Evolutionary conservation across 2,888 invertebrate genomes (phyloP), one percentile per base, ranked within the genome.

Genomic region (Leptinotarsa tumamoca): DNA sequence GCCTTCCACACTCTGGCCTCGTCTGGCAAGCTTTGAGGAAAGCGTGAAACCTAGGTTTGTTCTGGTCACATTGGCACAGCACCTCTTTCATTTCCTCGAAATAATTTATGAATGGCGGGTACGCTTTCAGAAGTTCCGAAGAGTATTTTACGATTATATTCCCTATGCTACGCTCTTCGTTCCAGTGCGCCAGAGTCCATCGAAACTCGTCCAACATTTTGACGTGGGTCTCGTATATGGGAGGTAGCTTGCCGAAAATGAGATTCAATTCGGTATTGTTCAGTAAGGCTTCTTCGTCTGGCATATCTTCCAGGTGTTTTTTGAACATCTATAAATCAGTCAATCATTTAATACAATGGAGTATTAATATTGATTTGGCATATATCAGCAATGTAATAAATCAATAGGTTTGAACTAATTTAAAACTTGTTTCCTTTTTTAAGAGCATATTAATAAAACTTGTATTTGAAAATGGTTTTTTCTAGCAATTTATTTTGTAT

Each of bases 61-160:
- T 94, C 87, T 93, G 93, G 90, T 98, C 98, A 90, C 98, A 98
- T 86, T 94, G 93, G 84, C 93, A 91, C 86, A 99, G 92, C 90
- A 96, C 95, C 86, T 97, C 96, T 89, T 98, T 98, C 89, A 97
- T 97, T 88, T 96, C 96, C 89, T 99, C 98, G 89, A 98, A 98
- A 90, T 96, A 98, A 90, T 99, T 99, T 73, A 99, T 95, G 90
- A 98, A 99, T 23, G 98, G 97, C 78, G 98, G 98, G 90, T 99
- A 99, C 1, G 97, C 96, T 89, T 96, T 97, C 82, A 95, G 92
- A 87, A 99, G 91, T 85, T 95, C 96, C 72, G 95, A 94, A 72
- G 95, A 94, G 90, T 96, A 95, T 87, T 94, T 94, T 14, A 84
- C 83, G 43, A 98, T 95, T 83, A 98, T 94, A 86, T 95, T 93